Percentiles rank a stretch among this genome's conserved stretches.
These are phyloP conservation scores for Leptinotarsa texana DNA, from an alignment of 1,140 invertebrate species.

Conservation along the genomic window DNA sequence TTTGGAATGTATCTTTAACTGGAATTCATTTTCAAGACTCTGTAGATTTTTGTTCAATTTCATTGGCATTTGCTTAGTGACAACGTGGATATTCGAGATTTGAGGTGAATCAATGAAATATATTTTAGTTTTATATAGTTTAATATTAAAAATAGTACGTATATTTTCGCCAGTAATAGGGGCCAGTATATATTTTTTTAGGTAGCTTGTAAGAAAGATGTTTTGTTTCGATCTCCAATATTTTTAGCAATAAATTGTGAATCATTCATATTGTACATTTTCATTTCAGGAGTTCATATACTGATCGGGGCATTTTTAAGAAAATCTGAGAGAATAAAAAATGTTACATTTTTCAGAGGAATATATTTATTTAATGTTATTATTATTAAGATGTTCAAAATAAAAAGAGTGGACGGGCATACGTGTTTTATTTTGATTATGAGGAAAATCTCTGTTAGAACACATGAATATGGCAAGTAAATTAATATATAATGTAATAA, in stretches of 20 bases:
- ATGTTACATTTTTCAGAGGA: slow-evolving; percentile 19
- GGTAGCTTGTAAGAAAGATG: slow-evolving; percentile 13
- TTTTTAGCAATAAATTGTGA: slow-evolving; percentile 20
- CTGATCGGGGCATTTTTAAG: slow-evolving; percentile 9
- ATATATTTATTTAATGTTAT: slow-evolving; percentile 31
- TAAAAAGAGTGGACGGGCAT: slow-evolving; percentile 26
- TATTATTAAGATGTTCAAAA: slow-evolving; percentile 27
- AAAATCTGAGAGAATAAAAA: slow-evolving; percentile 18
- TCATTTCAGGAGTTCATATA: background rate
- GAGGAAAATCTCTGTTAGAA: too few species aligned
- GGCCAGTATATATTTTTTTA: slow-evolving; percentile 34
- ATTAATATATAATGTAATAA: too few species aligned
- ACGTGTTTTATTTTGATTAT: background rate
- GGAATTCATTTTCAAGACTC: too few species aligned
- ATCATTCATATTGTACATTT: slow-evolving; percentile 1
- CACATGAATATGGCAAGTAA: too few species aligned
- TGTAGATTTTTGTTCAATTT: too few species aligned
- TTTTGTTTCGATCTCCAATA: slow-evolving; percentile 27
- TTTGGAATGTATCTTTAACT: too few species aligned
- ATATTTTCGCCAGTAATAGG: slow-evolving; percentile 32
- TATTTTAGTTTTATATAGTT: background rate
- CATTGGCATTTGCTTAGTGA: too few species aligned
- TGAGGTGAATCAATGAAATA: too few species aligned
- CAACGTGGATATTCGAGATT: too few species aligned
- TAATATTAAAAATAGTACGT: background rate